Evolutionary conservation across 2,797 vertebrate species (phyloP), one percentile per base, ranked within the genome.

Genomic region (Chromobotia macracanthus): DNA sequence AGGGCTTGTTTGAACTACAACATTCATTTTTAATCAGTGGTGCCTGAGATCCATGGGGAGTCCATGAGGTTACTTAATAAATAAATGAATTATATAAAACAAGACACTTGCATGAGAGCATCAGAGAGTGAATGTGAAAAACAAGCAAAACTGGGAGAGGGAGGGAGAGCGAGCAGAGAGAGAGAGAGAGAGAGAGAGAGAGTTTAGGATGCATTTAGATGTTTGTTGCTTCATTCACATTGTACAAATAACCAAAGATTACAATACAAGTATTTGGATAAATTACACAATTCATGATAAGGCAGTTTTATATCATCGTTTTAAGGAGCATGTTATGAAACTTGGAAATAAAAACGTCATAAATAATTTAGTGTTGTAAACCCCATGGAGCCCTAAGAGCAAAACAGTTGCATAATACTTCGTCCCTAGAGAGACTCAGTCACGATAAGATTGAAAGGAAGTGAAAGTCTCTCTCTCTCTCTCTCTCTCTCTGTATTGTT

Each of bases 1-100:
- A 53, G 44, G 55, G 78, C 48, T 71, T 68, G 68, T 81, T 72
- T 81, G 67, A 81, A 72, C 72, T 64, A 72, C 44, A 56, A 41
- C 63, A 61, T 83, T 60, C 38, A 83, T 83, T 75, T 81, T 83
- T 83, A 68, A 84, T 81, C 53, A 19, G 66, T 65, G 66, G 51
- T 81, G 76, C 72, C 53, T 58, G 19, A 69, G 51, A 69, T 71
- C 83, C 76, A 75, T 25, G 18, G 80, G 80, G 80, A 79, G 76
- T 75, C 73, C 60, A 66, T 48, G 28, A 69, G 73, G 67, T 77
- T 56, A 44, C 55, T 72, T 63, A 75, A 50, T 64, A 51, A 70
- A 71, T 78, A 78, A 78, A 78, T 78, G 61, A 78, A 63, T 38
- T 0, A 78, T 63, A 78, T 70, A 65, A 82, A 72, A 78, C 58